phyloP scores from a whole-genome alignment of 2,888 invertebrate species.

The Drosophila phalerata region DNA sequence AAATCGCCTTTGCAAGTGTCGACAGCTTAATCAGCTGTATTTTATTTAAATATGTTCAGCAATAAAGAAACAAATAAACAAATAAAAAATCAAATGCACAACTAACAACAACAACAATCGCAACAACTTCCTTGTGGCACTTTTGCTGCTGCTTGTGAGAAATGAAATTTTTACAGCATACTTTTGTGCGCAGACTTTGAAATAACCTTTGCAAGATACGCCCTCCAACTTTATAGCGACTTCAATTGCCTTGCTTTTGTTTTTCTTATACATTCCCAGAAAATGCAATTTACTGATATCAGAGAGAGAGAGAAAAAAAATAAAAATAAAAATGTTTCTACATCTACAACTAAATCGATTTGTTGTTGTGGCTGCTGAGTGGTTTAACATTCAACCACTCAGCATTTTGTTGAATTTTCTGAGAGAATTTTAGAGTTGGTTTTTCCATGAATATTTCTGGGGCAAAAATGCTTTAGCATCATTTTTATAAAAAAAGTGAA shows the following conservation, averaged over 20 bases:
- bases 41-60: conserved; percentile 15
- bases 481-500: neutral
- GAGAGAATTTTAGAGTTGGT: conserved; percentile 4
- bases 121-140: neutral
- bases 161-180: conserved; percentile 45
- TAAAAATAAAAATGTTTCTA: conserved; percentile 1
- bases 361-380: conserved; percentile 22
- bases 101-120: conserved; percentile 5
- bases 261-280: conserved; percentile 2
- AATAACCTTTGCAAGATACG: conserved; percentile 46
- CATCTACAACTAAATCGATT: conserved; percentile 46
- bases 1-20: conserved; percentile 7
- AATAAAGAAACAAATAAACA: neutral
- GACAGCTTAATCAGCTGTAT: conserved; percentile 47
- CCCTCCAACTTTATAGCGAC: conserved; percentile 4
- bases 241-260: conserved; percentile 17
- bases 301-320: conserved; percentile 3
- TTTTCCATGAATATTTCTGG: conserved; percentile 15
- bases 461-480: conserved; percentile 11
- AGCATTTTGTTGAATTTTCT: conserved; percentile 7
- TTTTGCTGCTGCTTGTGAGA: neutral
- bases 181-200: conserved; percentile 69
- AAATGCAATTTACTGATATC: conserved; percentile 38
- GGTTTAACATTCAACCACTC: neutral
- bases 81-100: conserved; percentile 5